These are phyloP conservation scores for Pionites leucogaster DNA, from an alignment of 2,113 vertebrate species.

Conservation along the genomic window DNA sequence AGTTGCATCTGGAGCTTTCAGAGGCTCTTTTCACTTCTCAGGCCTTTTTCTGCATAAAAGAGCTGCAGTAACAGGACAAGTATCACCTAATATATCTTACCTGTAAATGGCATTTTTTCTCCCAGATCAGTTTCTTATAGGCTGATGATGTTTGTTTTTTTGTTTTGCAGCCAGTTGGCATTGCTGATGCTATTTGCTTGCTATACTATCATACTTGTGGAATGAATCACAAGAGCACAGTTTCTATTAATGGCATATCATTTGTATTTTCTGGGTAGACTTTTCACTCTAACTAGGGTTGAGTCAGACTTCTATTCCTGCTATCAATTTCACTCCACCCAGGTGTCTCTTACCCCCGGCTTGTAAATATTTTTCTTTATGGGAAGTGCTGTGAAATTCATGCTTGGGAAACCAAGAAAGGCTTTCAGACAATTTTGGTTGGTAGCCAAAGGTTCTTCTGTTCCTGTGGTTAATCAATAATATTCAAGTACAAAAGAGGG, in stretches of 20 bases:
- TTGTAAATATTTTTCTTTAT: conserved; percentile 9
- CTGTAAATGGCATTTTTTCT: conserved; percentile 14
- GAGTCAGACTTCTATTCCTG: neutral
- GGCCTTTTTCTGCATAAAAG: neutral
- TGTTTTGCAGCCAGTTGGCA: conserved; percentile 5
- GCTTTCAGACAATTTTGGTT: neutral
- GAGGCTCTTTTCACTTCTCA: neutral
- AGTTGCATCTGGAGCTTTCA: neutral
- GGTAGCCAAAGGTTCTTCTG: neutral
- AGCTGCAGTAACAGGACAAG: neutral
- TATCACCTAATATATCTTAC: conserved; percentile 16
- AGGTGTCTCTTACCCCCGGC: neutral
- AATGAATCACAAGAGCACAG: neutral
- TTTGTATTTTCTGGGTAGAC: conserved; percentile 3
- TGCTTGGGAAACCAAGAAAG: neutral
- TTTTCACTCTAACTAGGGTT: neutral
- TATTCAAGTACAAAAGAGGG: neutral
- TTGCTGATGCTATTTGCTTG: neutral
- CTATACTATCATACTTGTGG: neutral
- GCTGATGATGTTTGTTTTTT: neutral
- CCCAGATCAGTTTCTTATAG: neutral
- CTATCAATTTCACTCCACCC: neutral
- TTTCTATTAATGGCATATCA: neutral
- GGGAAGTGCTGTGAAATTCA: neutral
- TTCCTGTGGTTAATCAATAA: neutral